Percentiles rank a stretch among this genome's conserved stretches.
Evolutionary conservation across 1,140 invertebrate genomes (phyloP).

Genomic region (Oryzaephilus surinamensis): DNA sequence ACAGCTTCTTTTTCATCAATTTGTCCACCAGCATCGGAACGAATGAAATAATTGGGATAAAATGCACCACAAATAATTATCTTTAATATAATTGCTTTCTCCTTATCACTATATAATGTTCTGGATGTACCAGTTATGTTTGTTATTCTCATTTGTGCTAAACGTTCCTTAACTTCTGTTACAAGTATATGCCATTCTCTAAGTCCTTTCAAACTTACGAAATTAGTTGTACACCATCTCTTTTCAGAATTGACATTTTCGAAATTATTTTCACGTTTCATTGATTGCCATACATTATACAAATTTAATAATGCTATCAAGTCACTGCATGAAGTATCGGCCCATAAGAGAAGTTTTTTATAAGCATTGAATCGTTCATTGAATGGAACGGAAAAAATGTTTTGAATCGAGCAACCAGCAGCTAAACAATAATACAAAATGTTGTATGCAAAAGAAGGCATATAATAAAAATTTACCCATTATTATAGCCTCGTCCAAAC

Average conservation of each 20-base stretch:
- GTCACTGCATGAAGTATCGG: constrained; percentile 74
- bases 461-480: constrained; percentile 53
- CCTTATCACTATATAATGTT: constrained; percentile 37
- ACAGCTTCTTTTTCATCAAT: constrained; percentile 49
- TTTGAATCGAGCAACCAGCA: constrained; percentile 70
- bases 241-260: constrained; percentile 37
- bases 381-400: constrained; percentile 68
- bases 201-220: constrained; percentile 61
- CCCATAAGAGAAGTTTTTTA: constrained; percentile 68
- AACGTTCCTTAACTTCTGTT: constrained; percentile 52
- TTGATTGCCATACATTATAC: constrained; percentile 48
- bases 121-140: constrained; percentile 28
- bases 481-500: constrained; percentile 74
- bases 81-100: constrained; percentile 52
- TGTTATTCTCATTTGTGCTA: constrained; percentile 45
- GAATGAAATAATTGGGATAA: constrained; percentile 83
- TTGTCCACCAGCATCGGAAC: constrained; percentile 33
- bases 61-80: constrained; percentile 66
- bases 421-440: constrained; percentile 37
- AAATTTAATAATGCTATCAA: constrained; percentile 71
- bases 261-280: constrained; percentile 23
- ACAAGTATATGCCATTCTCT: constrained; percentile 63
- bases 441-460: neutral
- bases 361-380: constrained; percentile 60
- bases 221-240: constrained; percentile 61